These are phyloP conservation scores for Saccopteryx bilineata DNA, from an alignment of 2,113 vertebrate genomes.

Conservation along the genomic window DNA sequence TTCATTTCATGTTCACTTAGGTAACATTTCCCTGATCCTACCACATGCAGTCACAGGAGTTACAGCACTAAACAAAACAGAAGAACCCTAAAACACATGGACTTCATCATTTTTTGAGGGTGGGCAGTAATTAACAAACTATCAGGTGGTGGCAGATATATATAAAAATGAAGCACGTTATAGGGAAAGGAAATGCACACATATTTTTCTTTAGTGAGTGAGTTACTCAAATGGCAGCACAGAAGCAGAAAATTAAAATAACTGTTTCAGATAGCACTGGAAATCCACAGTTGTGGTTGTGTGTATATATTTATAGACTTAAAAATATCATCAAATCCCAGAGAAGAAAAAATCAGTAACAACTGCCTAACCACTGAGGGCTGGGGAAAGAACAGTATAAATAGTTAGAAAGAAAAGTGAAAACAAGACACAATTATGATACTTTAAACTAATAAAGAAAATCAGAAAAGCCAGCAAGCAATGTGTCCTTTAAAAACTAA, in stretches of 20 bases:
- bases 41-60: not conserved
- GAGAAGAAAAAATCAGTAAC: not conserved
- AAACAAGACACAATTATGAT: not conserved
- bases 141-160: not conserved
- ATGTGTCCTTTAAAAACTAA: not conserved
- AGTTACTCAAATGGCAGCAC: not conserved
- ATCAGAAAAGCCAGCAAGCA: not conserved
- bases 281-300: not conserved
- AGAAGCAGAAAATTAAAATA: conserved; percentile 51
- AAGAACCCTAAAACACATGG: not conserved
- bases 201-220: not conserved
- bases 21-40: not conserved
- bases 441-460: not conserved
- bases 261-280: not conserved
- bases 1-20: not conserved
- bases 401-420: not conserved
- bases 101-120: not conserved
- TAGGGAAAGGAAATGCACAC: not conserved
- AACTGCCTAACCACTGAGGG: not conserved
- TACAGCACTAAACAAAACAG: not conserved
- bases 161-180: not conserved
- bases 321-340: not conserved
- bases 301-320: not conserved
- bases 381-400: not conserved
- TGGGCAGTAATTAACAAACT: conserved; percentile 35